These are phyloP conservation scores for Hemicentrotus pulcherrimus DNA, from an alignment of 35 echinoderm and acorn worm genomes.

Conservation along the genomic window DNA sequence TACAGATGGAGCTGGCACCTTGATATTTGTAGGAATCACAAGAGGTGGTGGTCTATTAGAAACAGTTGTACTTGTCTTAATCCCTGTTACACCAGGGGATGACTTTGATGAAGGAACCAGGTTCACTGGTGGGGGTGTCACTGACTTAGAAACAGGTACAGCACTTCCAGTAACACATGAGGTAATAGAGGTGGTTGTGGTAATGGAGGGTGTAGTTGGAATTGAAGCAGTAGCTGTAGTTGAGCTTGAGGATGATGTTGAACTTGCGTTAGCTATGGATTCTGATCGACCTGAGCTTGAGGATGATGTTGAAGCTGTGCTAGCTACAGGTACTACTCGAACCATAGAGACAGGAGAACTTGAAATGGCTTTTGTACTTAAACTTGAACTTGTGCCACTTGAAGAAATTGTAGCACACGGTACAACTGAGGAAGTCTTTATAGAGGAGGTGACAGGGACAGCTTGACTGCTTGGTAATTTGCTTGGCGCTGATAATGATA, in stretches of 20 bases:
- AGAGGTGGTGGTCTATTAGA: constrained; percentile 52
- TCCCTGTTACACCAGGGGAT: not conserved
- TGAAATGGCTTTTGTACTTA: not conserved
- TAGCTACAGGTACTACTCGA: not conserved
- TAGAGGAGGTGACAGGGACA: not conserved
- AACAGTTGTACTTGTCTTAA: not conserved
- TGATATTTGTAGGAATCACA: constrained; percentile 22
- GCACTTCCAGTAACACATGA: not conserved
- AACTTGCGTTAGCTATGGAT: not conserved
- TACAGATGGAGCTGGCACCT: constrained; percentile 25
- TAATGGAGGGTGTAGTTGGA: not conserved
- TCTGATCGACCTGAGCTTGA: not conserved
- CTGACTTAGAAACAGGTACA: not conserved
- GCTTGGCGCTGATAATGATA: not conserved
- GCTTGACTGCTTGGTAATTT: constrained; percentile 24
- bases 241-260: constrained; percentile 39
- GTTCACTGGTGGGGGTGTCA: not conserved
- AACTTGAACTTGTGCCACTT: not conserved
- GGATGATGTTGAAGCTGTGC: not conserved
- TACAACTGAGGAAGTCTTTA: not conserved
- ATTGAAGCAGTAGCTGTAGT: not conserved
- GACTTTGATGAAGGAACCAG: constrained; percentile 3
- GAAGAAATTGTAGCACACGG: not conserved
- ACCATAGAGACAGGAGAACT: constrained; percentile 14
- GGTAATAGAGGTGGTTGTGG: not conserved